Base-by-base conservation (phyloP, 2,113 vertebrate genomes). In the Mormyrus lacerda region DNA sequence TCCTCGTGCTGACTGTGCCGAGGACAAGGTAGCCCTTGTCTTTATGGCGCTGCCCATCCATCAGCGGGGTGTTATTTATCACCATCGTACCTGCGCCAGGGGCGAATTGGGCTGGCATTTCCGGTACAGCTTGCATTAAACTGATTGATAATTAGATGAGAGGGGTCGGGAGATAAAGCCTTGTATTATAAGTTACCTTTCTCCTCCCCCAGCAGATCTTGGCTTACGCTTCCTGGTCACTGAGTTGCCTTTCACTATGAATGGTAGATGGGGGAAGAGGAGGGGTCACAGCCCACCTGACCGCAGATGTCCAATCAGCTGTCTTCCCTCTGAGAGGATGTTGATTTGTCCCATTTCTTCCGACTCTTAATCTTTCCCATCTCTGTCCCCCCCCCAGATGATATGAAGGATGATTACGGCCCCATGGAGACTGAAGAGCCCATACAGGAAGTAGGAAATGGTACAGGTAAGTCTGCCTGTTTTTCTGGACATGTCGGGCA, bases 321-420 rank as follows among this genome's bases (percentile, higher is more conserved):
- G 53, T 65, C 31, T 45, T 27, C 24, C 84, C 84, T 51, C 44
- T 17, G 48, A 51, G 24, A 13, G 10, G 19, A 35, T 17, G n/a
- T 17, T 55, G 85, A 15, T 35, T 39, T 51, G 24, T 7, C 48
- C 15, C 11, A 15, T 31, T 24, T 58, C 1, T 83, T 42, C 79
- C 10, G 17, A 24, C 21, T 45, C 42, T 11, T 73, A 19, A 88
- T 85, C 13, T 82, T 91, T 17, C 88, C 88, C 27, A 47, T 65
- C 92, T 91, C 42, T 87, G 42, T 93, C 95, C 93, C 76, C 92
- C 93, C 88, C 93, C 89, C 96, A 99, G 98, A 99, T 97, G 98
- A 99, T 96, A 98, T 99, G 94, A 99, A 99, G 94, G 98, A 98
- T 93, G 98, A 98, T 89, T 99, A 98, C 93, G 98, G 98, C 96